Conservation (phyloP, 2,797 vertebrate species). For the Anas georgica region DNA sequence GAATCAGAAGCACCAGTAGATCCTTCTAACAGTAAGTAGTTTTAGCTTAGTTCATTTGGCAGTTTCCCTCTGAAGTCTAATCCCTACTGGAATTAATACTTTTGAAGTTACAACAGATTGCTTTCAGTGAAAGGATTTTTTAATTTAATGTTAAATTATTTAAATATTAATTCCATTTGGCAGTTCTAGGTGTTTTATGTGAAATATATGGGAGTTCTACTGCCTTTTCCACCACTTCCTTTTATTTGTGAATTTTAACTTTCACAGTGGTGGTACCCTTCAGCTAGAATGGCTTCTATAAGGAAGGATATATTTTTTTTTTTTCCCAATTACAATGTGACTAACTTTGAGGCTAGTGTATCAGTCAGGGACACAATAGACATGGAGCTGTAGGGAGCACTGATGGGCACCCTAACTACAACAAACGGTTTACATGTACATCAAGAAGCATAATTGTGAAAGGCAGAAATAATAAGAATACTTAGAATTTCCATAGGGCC, state of each 20-base stretch:
- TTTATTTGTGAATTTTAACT: not conserved
- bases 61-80: not conserved
- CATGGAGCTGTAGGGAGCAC: not conserved
- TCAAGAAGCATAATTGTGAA: not conserved
- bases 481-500: conserved; percentile 12
- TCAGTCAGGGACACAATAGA: not conserved
- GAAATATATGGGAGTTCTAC: not conserved
- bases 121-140: not conserved
- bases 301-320: not conserved
- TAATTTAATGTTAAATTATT: not conserved
- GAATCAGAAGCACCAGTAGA: not conserved
- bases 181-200: not conserved
- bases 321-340: not conserved
- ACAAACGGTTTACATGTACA: not conserved
- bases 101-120: not conserved
- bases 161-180: not conserved
- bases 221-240: not conserved
- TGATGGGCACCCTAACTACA: not conserved
- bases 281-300: not conserved
- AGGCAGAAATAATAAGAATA: conserved; percentile 13
- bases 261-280: not conserved
- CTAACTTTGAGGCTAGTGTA: not conserved
- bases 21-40: not conserved
- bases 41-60: not conserved
- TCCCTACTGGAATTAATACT: not conserved